Base-by-base conservation (phyloP, 2,888 invertebrate genomes). In the Emmelina monodactyla region DNA sequence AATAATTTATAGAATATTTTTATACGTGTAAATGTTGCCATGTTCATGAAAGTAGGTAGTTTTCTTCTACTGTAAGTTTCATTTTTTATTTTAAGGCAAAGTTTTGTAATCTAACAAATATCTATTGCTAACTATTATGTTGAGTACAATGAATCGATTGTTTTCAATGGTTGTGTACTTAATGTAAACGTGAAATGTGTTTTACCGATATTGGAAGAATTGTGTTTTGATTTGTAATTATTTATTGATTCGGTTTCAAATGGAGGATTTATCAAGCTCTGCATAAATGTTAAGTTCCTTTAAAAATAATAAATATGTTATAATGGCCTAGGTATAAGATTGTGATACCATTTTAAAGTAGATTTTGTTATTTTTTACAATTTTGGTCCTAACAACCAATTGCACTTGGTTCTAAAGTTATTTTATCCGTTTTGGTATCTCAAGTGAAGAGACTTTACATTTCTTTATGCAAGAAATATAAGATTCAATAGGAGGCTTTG, bases 11-110 rank as follows among this genome's bases (percentile, higher is more conserved):
- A 65, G 61, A 55, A 69, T 76, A 76, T 78, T 79, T 79, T 78
- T 79, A 68, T 76, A 78, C 66, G 65, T 68, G 70, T 75, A 71
- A 64, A 68, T 68, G 79, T 78, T 78, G 79, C 79, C 79, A 79
- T 79, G 71, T 75, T 76, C 70, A 64, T 58, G 55, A 65, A 73
- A 72, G 68, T 59, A 29, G 11, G 29, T 68, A 50, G 41, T 45
- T 42, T 47, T 33, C n/a, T n/a, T n/a, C n/a, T n/a, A n/a, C n/a
- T n/a, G n/a, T n/a, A n/a, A n/a, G n/a, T n/a, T n/a, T n/a, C n/a
- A n/a, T n/a, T n/a, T n/a, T n/a, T n/a, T n/a, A n/a, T n/a, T n/a
- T n/a, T n/a, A n/a, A n/a, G n/a, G n/a, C n/a, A n/a, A n/a, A n/a
- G n/a, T n/a, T n/a, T n/a, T n/a, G n/a, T n/a, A n/a, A n/a, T n/a